Evolutionary conservation across 2,888 invertebrate genomes (phyloP).

Genomic region (Rugalucina vietnamica): DNA sequence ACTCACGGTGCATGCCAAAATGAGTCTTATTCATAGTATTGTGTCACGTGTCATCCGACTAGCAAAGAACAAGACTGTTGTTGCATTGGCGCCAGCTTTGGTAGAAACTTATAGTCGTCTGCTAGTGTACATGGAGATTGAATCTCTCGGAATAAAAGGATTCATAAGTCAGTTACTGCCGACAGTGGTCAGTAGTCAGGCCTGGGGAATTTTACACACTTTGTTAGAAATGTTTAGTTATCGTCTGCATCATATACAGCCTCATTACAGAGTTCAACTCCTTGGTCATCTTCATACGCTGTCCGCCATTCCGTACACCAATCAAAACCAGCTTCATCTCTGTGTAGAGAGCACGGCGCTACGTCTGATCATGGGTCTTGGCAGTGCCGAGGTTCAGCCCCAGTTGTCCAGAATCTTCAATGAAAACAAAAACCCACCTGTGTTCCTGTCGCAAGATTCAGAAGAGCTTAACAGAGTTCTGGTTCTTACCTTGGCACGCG

Average conservation of each 20-base stretch:
- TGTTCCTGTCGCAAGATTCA: conserved; percentile 93
- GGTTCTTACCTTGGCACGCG: conserved; percentile 96
- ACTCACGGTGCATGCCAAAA: conserved; percentile 97
- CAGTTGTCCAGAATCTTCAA: conserved; percentile 95
- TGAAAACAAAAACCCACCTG: conserved; percentile 92
- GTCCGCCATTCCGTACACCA: conserved; percentile 95
- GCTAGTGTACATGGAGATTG: conserved; percentile 97
- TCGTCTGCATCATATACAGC: conserved; percentile 97
- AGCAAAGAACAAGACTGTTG: conserved; percentile 92
- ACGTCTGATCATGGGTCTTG: conserved; percentile 93
- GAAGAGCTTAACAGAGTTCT: conserved; percentile 97
- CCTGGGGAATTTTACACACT: conserved; percentile 98
- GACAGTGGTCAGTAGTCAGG: conserved; percentile 95
- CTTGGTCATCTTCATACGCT: conserved; percentile 95
- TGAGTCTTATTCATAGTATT: conserved; percentile 91
- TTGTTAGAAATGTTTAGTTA: conserved; percentile 98
- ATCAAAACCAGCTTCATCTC: conserved; percentile 96
- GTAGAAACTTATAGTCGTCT: conserved; percentile 97
- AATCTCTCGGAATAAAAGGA: conserved; percentile 97
- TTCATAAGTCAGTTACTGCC: conserved; percentile 97
- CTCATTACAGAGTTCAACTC: conserved; percentile 96
- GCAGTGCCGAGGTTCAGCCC: conserved; percentile 97
- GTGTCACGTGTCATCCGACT: conserved; percentile 93
- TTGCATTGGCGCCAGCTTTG: conserved; percentile 94
- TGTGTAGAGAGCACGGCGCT: conserved; percentile 96